These are phyloP conservation scores for Poicephalus gulielmi DNA, from an alignment of 2,113 vertebrate species.

Conservation along the genomic window DNA sequence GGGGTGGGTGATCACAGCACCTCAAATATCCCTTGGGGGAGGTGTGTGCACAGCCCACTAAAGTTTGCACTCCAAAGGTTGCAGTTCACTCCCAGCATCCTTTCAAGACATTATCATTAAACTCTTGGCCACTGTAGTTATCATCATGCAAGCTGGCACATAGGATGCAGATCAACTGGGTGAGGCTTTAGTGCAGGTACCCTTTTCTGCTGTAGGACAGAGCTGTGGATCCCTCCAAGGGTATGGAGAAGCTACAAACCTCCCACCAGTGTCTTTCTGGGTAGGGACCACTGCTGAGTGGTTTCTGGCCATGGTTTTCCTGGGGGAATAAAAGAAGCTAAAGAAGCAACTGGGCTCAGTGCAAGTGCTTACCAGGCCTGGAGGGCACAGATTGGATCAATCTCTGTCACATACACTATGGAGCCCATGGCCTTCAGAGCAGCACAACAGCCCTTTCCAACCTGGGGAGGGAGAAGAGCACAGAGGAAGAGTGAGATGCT, in stretches of 20 bases:
- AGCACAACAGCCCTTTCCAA: constrained; percentile 95
- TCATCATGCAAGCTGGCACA: not conserved
- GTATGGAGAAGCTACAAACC: not conserved
- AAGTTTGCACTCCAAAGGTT: not conserved
- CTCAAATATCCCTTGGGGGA: accelerated
- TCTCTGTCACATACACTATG: constrained; percentile 97
- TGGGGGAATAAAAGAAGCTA: accelerated
- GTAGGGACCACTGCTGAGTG: accelerated
- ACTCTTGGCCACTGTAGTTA: not conserved
- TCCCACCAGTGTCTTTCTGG: not conserved
- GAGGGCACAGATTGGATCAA: constrained; percentile 96
- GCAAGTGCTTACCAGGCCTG: constrained; percentile 88
- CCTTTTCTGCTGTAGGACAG: accelerated
- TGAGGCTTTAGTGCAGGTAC: not conserved
- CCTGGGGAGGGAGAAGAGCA: constrained; percentile 71
- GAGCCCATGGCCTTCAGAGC: constrained; percentile 98
- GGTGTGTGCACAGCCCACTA: accelerated
- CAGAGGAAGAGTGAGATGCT: not conserved
- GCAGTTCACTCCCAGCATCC: not conserved
- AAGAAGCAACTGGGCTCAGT: not conserved
- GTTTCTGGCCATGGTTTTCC: not conserved
- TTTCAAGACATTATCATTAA: not conserved
- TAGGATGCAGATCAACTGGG: not conserved
- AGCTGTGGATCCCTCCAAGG: not conserved
- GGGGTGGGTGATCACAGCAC: not conserved